Conservation (phyloP, 2,888 invertebrate species). For the Cataglyphis cursor region DNA sequence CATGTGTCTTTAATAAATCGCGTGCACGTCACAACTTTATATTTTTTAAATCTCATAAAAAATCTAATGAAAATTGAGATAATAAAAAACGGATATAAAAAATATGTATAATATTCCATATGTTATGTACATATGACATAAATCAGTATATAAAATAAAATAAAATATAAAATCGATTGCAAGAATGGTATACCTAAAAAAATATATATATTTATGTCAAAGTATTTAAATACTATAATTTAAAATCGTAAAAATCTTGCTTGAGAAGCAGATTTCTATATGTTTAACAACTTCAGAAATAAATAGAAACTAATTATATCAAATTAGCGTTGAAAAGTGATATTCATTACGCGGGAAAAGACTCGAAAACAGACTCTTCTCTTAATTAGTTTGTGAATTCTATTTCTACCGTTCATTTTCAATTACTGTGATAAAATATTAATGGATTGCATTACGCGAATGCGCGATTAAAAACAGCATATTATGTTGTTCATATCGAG, state of each 20-base stretch:
- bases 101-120: neutral
- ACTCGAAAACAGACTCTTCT: neutral
- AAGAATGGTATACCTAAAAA: neutral
- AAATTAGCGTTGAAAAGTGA: neutral
- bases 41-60: slow-evolving; percentile 11
- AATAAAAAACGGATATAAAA: neutral
- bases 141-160: neutral
- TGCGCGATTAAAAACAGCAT: neutral
- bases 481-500: neutral
- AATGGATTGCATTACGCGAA: neutral
- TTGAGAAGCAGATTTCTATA: neutral
- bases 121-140: neutral
- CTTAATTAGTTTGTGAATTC: neutral
- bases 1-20: slow-evolving; percentile 43
- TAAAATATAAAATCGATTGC: neutral
- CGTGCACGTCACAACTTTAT: neutral
- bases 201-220: neutral
- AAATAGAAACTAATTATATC: neutral
- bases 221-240: neutral
- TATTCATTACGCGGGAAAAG: neutral
- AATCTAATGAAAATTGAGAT: neutral
- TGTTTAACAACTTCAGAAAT: slow-evolving; percentile 1
- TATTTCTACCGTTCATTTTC: neutral
- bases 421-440: slow-evolving; percentile 2
- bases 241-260: neutral